Conservation (phyloP, 2,888 invertebrate species). For the Camponotus fellah region DNA sequence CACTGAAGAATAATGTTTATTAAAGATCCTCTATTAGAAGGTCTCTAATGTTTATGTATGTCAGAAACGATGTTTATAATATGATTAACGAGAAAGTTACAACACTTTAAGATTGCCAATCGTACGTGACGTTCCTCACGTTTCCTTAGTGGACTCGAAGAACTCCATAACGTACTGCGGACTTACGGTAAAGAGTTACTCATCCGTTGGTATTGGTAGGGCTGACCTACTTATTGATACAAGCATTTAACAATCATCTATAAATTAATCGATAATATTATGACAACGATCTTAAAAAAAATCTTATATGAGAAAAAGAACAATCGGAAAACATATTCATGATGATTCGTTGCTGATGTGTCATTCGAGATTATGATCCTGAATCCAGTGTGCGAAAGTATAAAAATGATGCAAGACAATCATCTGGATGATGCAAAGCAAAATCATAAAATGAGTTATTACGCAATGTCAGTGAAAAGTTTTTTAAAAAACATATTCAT, state of each 20-base stretch:
- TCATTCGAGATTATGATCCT: too few species aligned
- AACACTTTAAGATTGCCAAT: constrained; percentile 38
- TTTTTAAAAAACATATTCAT: too few species aligned
- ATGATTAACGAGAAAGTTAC: background rate
- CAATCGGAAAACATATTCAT: too few species aligned
- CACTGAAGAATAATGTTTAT: background rate
- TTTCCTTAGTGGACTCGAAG: constrained; percentile 43
- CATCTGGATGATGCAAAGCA: too few species aligned
- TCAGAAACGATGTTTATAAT: background rate
- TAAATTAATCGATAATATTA: constrained; percentile 50
- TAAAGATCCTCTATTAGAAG: too few species aligned
- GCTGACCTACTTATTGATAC: constrained; percentile 73
- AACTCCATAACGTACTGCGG: constrained; percentile 66
- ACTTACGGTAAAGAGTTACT: constrained; percentile 73
- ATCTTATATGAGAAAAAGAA: background rate
- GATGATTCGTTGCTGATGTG: too few species aligned
- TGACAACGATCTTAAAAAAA: constrained; percentile 8
- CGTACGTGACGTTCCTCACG: constrained; percentile 64
- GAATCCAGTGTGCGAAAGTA: too few species aligned
- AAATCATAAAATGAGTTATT: too few species aligned
- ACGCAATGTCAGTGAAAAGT: too few species aligned
- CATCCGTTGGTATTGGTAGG: constrained; percentile 44
- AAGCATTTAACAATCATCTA: constrained; percentile 54
- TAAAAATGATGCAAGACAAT: too few species aligned
- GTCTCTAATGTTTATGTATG: background rate